These are phyloP conservation scores for Synanthedon formicaeformis DNA, from an alignment of 2,888 invertebrate genomes.

Conservation along the genomic window DNA sequence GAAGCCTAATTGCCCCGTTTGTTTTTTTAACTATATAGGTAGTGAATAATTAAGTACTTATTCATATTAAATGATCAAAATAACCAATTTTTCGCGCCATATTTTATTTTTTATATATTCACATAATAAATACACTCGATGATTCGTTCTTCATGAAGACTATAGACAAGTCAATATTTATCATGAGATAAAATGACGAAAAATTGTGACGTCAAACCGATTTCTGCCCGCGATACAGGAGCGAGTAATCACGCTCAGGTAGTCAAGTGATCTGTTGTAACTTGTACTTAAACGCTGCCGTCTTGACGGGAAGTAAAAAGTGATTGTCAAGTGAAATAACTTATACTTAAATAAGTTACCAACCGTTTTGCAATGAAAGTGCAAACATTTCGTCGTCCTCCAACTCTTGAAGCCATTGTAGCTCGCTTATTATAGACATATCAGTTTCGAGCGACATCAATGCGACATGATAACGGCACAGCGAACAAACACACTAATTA, in stretches of 20 bases:
- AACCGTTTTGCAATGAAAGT: constrained; percentile 65
- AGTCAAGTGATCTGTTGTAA: not conserved
- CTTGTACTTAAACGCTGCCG: constrained; percentile 7
- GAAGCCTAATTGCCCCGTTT: too few species aligned
- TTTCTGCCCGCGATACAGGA: not conserved
- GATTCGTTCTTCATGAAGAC: too few species aligned
- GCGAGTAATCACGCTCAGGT: not conserved
- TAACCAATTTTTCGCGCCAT: too few species aligned
- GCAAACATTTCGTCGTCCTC: constrained; percentile 63
- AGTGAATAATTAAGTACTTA: too few species aligned
- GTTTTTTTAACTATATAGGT: too few species aligned
- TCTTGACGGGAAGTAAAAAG: constrained; percentile 8
- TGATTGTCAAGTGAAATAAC: constrained; percentile 6
- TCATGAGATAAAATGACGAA: too few species aligned
- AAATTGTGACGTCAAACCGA: too few species aligned
- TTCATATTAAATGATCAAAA: too few species aligned
- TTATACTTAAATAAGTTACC: constrained; percentile 11
- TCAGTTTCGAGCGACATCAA: constrained; percentile 60
- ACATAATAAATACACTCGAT: too few species aligned
- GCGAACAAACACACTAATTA: constrained; percentile 24
- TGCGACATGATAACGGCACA: constrained; percentile 49
- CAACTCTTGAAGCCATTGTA: constrained; percentile 65
- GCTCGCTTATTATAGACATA: constrained; percentile 65
- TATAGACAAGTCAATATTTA: too few species aligned
- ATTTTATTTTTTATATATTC: too few species aligned